Percentiles rank a stretch among this genome's conserved stretches.
Evolutionary conservation across 2,888 invertebrate species (phyloP).

Genomic region (Lucinisca nassula): DNA sequence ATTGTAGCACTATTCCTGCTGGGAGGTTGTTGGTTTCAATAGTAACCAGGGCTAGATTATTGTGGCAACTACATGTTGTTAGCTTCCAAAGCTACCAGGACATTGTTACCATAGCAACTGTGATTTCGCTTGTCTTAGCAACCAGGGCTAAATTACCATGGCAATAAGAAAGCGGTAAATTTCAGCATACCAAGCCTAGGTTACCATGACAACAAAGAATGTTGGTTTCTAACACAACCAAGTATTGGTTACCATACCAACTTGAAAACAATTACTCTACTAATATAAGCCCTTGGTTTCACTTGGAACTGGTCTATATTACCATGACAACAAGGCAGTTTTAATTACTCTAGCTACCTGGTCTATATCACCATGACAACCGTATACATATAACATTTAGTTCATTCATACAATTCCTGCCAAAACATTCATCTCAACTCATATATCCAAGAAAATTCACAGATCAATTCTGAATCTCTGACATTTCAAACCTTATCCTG

Average conservation of each 20-base stretch:
- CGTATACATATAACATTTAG: neutral
- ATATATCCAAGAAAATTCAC: no score
- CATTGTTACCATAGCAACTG: no score
- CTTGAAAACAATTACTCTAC: no score
- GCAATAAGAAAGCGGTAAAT: neutral
- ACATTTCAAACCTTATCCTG: no score
- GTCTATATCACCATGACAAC: slow-evolving; percentile 1
- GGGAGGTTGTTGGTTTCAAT: slow-evolving; percentile 49
- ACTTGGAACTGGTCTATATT: no score
- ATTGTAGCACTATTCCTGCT: slow-evolving; percentile 59
- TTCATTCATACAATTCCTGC: neutral
- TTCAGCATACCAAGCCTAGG: neutral
- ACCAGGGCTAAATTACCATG: neutral
- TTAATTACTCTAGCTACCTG: slow-evolving; percentile 38
- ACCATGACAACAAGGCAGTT: no score
- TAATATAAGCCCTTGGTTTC: no score
- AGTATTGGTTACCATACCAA: no score
- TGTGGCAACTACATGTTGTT: neutral
- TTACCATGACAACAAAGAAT: neutral
- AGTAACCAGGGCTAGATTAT: slow-evolving; percentile 14
- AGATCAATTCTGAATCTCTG: no score
- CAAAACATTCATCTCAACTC: neutral
- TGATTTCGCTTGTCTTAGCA: no score
- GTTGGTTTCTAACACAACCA: no score
- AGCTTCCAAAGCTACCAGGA: no score